phyloP scores from a whole-genome alignment of 2,797 vertebrate genomes.

The Gymnoscopelus microlampas region DNA sequence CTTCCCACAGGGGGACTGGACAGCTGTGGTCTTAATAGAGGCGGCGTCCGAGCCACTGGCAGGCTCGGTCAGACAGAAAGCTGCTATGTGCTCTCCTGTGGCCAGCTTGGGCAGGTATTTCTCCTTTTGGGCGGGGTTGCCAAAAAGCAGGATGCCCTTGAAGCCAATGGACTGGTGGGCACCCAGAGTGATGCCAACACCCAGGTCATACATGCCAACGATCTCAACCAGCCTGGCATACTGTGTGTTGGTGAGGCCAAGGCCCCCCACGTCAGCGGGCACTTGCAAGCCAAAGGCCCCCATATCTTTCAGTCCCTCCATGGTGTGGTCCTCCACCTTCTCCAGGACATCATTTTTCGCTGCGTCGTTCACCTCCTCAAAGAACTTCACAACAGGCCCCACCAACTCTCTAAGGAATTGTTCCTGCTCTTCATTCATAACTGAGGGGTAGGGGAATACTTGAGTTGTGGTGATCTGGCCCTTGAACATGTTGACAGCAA shows the following conservation, averaged over 20 bases:
- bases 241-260: slow-evolving; percentile 92
- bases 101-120: slow-evolving; percentile 91
- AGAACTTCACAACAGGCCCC: slow-evolving; percentile 84
- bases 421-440: slow-evolving; percentile 88
- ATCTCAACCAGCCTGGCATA: slow-evolving; percentile 92
- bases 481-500: slow-evolving; percentile 89
- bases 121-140: slow-evolving; percentile 87
- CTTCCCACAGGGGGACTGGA: slow-evolving; percentile 84
- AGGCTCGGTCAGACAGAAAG: slow-evolving; percentile 90
- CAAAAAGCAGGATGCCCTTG: slow-evolving; percentile 92
- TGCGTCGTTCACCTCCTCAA: slow-evolving; percentile 89
- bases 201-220: slow-evolving; percentile 88
- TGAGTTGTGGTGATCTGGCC: slow-evolving; percentile 85
- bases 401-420: slow-evolving; percentile 88
- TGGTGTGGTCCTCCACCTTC: slow-evolving; percentile 86
- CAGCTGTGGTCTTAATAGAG: slow-evolving; percentile 85
- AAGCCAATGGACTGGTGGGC: slow-evolving; percentile 96
- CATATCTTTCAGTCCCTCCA: slow-evolving; percentile 90
- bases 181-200: slow-evolving; percentile 88
- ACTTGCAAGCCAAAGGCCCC: slow-evolving; percentile 93
- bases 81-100: slow-evolving; percentile 84
- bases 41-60: slow-evolving; percentile 90
- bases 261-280: slow-evolving; percentile 84
- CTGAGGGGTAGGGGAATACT: slow-evolving; percentile 89
- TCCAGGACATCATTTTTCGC: slow-evolving; percentile 86